Evolutionary conservation across 2,888 invertebrate species (phyloP), one percentile per base, ranked within the genome.

Genomic region (Carpatolechia fugitivella): DNA sequence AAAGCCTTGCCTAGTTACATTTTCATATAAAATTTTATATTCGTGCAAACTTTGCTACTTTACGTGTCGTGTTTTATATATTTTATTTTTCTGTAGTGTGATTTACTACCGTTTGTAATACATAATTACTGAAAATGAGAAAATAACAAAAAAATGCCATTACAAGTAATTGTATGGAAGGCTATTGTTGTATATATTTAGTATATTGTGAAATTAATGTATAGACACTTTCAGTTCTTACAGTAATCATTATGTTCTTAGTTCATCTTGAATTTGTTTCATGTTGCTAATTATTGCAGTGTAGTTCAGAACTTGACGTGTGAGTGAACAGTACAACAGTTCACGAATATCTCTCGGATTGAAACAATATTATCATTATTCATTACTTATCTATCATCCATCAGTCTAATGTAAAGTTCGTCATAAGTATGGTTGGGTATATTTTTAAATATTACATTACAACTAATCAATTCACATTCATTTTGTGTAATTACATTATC

Each of bases 41-140:
- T 76, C 74, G 64, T 78, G 79, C 79, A 78, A 75, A 75, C 74
- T 79, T 85, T 83, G 80, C 82, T 83, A 81, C 66, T 74, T 80
- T 82, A 75, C 74, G 78, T 85, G 85, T 85, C 85, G 84, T 87
- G 84, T 88, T 88, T 82, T 81, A 77, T 85, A 83, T 83, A 77
- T 85, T 76, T 72, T 78, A 80, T 78, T 78, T 80, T 82, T 84
- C 80, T 83, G 84, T 88, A 88, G 87, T 83, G 87, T 86, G 84
- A 74, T 86, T 84, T 83, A 85, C 78, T 83, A 86, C 82, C 80
- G 81, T 87, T 88, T 86, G 78, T 85, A 76, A 81, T n/a, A n/a
- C n/a, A n/a, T 81, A 82, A 80, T 44, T 44, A 44, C 75, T 78
- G 78, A 85, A 86, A 85, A 84, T 69, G 63, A 76, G 72, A 80